Conservation (phyloP, 2,888 invertebrate genomes). For the Spodoptera picta region DNA sequence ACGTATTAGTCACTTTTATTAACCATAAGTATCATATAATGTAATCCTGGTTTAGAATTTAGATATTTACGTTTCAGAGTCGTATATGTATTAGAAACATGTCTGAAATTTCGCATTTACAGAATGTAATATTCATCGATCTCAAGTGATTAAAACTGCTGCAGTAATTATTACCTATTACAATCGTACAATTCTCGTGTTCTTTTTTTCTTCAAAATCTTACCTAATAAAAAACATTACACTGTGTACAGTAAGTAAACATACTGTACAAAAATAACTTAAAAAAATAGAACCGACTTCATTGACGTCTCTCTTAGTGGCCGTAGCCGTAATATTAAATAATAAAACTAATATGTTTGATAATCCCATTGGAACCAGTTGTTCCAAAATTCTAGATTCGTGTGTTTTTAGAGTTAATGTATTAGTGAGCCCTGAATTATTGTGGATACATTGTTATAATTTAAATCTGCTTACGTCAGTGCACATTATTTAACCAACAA, state of each 20-base stretch:
- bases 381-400: constrained; percentile 16
- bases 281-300: constrained; percentile 57
- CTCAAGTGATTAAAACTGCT: constrained; percentile 77
- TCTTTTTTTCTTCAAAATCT: constrained; percentile 53
- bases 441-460: constrained; percentile 25
- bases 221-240: constrained; percentile 61
- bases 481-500: constrained; percentile 39
- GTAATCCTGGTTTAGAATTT: constrained; percentile 18
- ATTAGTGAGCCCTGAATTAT: constrained; percentile 21
- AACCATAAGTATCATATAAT: constrained; percentile 7
- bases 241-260: constrained; percentile 55
- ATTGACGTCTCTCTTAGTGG: constrained; percentile 35
- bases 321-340: constrained; percentile 40
- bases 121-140: constrained; percentile 73
- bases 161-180: constrained; percentile 61
- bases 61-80: constrained; percentile 42
- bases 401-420: constrained; percentile 21
- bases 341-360: constrained; percentile 33
- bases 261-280: constrained; percentile 57
- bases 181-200: constrained; percentile 59
- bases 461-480: constrained; percentile 37
- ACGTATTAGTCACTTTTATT: constrained; percentile 2
- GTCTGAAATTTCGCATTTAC: constrained; percentile 74
- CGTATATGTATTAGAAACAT: constrained; percentile 81
- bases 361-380: constrained; percentile 18